Evolutionary conservation across 2,113 vertebrate genomes (phyloP).

Genomic region (Rhynchopsitta pachyrhyncha): DNA sequence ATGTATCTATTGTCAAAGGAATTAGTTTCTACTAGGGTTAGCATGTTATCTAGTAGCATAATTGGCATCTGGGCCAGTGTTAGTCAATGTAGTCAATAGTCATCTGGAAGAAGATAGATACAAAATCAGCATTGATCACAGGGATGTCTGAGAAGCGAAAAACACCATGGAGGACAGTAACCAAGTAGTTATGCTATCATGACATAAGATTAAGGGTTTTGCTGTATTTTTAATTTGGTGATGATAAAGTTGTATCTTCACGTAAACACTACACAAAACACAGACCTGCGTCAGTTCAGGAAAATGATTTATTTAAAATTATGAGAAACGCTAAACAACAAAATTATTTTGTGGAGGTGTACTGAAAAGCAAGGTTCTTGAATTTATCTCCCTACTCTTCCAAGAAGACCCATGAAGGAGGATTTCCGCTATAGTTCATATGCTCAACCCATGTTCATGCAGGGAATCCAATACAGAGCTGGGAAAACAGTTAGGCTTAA

Average conservation of each 20-base stretch:
- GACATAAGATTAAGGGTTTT: background rate
- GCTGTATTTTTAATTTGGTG: background rate
- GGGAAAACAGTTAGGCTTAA: background rate
- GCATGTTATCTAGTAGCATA: background rate
- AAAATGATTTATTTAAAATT: background rate
- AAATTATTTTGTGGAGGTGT: background rate
- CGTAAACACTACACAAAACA: background rate
- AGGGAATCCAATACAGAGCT: background rate
- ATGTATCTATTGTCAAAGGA: background rate
- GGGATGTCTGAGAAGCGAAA: background rate
- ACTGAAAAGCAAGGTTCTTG: background rate
- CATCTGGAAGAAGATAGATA: background rate
- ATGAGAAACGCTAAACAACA: background rate
- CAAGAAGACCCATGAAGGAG: background rate
- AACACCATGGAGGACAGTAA: background rate
- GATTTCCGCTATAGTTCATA: background rate
- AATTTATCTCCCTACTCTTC: background rate
- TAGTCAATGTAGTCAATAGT: background rate
- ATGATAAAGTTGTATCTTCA: background rate
- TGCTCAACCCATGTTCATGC: background rate
- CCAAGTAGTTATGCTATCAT: background rate
- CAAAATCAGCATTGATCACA: background rate
- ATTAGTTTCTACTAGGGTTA: background rate
- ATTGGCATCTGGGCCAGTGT: background rate
- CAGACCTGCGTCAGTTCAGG: background rate